Evolutionary conservation across 30 jellyfish, hydroid and myxozoan genomes (phyloP).

Genomic region (Aurelia aurita complex sp. Pacific): DNA sequence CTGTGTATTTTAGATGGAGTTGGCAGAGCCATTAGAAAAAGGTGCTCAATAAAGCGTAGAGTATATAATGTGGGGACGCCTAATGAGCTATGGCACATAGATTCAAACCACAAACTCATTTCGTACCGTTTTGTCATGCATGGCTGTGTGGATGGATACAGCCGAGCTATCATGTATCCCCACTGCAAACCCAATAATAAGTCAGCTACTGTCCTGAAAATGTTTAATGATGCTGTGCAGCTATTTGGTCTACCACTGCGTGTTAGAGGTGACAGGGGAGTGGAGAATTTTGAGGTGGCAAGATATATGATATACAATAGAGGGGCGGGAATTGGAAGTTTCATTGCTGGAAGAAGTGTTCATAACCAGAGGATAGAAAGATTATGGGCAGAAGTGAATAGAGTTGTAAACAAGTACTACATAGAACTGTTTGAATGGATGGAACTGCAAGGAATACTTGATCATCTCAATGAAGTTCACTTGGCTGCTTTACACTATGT

Average conservation of each 20-base stretch:
- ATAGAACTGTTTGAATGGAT: conserved; percentile 26
- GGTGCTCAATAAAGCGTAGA: conserved; percentile 18
- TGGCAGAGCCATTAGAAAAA: conserved; percentile 41
- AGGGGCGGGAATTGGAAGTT: conserved; percentile 50
- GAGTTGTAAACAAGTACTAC: conserved; percentile 29
- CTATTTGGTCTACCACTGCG: conserved; percentile 40
- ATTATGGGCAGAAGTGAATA: conserved; percentile 45
- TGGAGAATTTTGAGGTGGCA: conserved; percentile 53
- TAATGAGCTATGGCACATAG: conserved; percentile 32
- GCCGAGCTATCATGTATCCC: conserved; percentile 33
- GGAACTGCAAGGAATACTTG: conserved; percentile 45
- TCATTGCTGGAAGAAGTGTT: conserved; percentile 40
- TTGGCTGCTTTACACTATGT: conserved; percentile 44
- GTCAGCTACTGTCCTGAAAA: conserved; percentile 49
- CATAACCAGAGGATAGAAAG: conserved; percentile 67
- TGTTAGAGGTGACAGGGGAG: conserved; percentile 56
- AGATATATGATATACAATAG: conserved; percentile 33
- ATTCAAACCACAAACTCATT: conserved; percentile 30
- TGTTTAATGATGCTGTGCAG: conserved; percentile 38
- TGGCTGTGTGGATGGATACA: conserved; percentile 52
- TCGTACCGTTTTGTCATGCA: conserved; percentile 28
- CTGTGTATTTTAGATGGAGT: conserved; percentile 33
- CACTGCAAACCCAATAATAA: conserved; percentile 25
- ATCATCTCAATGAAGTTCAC: conserved; percentile 31
- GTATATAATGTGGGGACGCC: conserved; percentile 33